phyloP scores from a whole-genome alignment of 2,113 vertebrate genomes.

The Prochilodus magdalenae region DNA sequence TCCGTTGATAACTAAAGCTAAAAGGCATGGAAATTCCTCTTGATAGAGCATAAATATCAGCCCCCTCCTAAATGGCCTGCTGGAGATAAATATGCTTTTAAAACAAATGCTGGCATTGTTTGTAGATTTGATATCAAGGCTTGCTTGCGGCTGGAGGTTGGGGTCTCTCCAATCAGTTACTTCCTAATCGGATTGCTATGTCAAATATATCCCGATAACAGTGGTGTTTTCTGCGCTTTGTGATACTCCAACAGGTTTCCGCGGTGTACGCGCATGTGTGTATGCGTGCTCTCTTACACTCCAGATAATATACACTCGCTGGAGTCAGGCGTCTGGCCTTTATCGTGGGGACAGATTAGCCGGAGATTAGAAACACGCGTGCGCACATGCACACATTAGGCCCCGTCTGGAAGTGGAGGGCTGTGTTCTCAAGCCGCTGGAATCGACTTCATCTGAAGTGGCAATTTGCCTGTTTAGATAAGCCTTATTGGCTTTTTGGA shows the following conservation, averaged over 20 bases:
- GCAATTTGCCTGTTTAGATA: constrained; percentile 62
- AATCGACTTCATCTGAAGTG: constrained; percentile 57
- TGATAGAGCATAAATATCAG: constrained; percentile 72
- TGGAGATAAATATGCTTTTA: constrained; percentile 73
- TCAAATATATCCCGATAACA: constrained; percentile 55
- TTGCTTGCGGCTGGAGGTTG: constrained; percentile 66
- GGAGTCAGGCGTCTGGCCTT: constrained; percentile 88
- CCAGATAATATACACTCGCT: constrained; percentile 82
- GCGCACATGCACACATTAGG: constrained; percentile 31
- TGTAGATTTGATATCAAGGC: constrained; percentile 74
- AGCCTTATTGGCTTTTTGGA: constrained; percentile 46
- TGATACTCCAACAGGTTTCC: constrained; percentile 79
- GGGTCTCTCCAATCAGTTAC: constrained; percentile 71
- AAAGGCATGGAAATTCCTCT: constrained; percentile 72
- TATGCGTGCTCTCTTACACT: constrained; percentile 78
- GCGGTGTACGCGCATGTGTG: constrained; percentile 57
- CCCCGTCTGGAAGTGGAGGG: constrained; percentile 28
- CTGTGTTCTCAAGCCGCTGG: constrained; percentile 51
- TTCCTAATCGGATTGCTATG: constrained; percentile 75
- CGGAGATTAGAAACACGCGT: constrained; percentile 65
- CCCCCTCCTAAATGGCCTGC: constrained; percentile 64
- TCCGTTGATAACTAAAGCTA: constrained; percentile 73
- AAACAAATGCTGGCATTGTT: constrained; percentile 72
- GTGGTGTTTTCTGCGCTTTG: constrained; percentile 68
- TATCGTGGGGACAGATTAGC: constrained; percentile 87